Evolutionary conservation across 1,140 invertebrate species (phyloP).

Genomic region (Nephila pilipes): DNA sequence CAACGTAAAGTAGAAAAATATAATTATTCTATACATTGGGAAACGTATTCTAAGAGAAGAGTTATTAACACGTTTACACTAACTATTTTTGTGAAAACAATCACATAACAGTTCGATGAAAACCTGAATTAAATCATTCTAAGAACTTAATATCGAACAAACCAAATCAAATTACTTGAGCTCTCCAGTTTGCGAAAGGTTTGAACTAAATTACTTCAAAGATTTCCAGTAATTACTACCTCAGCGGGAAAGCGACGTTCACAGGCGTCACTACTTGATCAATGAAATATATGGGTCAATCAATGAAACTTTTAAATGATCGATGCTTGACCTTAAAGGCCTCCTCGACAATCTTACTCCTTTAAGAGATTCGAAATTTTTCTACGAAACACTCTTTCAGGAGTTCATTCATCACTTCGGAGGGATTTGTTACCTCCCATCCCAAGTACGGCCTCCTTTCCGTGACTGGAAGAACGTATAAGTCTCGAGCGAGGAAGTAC

Average conservation of each 20-base stretch:
- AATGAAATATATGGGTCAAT: slow-evolving; percentile 19
- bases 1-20: too few species aligned
- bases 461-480: neutral
- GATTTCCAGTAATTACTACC: slow-evolving; percentile 1
- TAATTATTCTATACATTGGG: too few species aligned
- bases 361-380: slow-evolving; percentile 22
- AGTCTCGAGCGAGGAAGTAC: neutral
- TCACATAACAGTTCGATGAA: neutral
- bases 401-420: slow-evolving; percentile 4
- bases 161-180: too few species aligned
- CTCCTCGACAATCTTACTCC: neutral
- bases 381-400: slow-evolving; percentile 9
- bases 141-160: neutral
- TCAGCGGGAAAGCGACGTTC: neutral
- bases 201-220: neutral
- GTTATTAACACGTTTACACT: too few species aligned
- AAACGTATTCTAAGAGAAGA: too few species aligned
- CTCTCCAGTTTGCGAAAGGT: neutral
- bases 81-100: neutral
- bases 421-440: neutral
- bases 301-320: slow-evolving; percentile 14
- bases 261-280: neutral
- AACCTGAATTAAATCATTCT: neutral
- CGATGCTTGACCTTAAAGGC: slow-evolving; percentile 9
- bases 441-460: neutral